Base-by-base conservation (phyloP, 2,113 vertebrate genomes). In the Danionella cerebrum region DNA sequence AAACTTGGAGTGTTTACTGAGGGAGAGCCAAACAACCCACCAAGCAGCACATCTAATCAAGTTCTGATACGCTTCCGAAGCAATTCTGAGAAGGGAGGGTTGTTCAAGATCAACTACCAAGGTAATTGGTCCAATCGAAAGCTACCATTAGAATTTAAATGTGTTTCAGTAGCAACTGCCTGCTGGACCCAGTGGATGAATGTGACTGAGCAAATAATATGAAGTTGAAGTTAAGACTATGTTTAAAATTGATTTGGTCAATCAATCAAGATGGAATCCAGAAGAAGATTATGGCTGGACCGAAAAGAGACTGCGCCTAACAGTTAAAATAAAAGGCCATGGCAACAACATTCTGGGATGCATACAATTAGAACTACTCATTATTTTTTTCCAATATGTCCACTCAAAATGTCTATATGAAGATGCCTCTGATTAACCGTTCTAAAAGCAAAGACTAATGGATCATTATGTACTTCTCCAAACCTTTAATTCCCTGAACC, bases 31-130 rank as follows among this genome's bases (percentile, higher is more conserved):
- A 95, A 91, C 71, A 92, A 93, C 19, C 88, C 88, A 0, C 82
- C 90, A 4, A 88, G 91, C 50, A 98, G 95, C 83, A 94, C 95
- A 2, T 96, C 96, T 75, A 97, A 97, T 75, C 93, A 98, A 79
- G 88, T 94, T 65, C 89, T 98, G 75, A 80, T 98, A 72, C 91
- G 87, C 16, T 99, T 99, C 80, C 93, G 92, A 79, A 96, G 88
- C 0, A 93, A 95, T 13, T 84, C 79, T 0, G 91, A 95, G 82
- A 93, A 93, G 8, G 80, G 94, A 0, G 96, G 94, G 8, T 83
- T 98, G 55, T 99, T 97, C 60, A 90, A 86, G 59, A 85, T 98
- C 35, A 71, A 75, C 72, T 98, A 94, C 83, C 89, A 91, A 0
- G 96, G 96, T 99, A 73, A 57, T 27, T 70, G 21, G 12, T 6